These are phyloP conservation scores for Macrosoma leucophasiata DNA, from an alignment of 2,888 invertebrate genomes.

Conservation along the genomic window DNA sequence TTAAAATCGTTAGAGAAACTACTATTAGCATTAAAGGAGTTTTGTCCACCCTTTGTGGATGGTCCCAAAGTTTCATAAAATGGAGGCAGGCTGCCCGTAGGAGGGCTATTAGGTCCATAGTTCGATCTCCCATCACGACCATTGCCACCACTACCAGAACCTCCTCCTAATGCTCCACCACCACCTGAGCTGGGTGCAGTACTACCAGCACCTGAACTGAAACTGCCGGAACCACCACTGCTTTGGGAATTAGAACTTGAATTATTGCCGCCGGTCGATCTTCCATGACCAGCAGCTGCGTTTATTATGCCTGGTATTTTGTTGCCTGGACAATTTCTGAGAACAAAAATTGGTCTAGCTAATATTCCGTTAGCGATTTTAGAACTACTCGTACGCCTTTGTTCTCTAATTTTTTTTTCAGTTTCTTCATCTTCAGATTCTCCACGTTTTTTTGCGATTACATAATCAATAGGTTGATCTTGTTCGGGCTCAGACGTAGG, in stretches of 20 bases:
- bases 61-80: slow-evolving; percentile 87
- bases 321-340: slow-evolving; percentile 71
- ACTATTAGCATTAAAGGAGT: slow-evolving; percentile 81
- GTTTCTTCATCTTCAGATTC: slow-evolving; percentile 81
- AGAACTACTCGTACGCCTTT: slow-evolving; percentile 80
- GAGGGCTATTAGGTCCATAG: slow-evolving; percentile 91
- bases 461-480: slow-evolving; percentile 93
- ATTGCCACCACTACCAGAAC: slow-evolving; percentile 85
- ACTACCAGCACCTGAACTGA: slow-evolving; percentile 73
- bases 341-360: slow-evolving; percentile 69
- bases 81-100: slow-evolving; percentile 90
- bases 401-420: slow-evolving; percentile 81
- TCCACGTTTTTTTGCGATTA: slow-evolving; percentile 86
- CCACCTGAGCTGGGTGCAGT: slow-evolving; percentile 77
- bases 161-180: slow-evolving; percentile 78
- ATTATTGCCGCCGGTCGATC: slow-evolving; percentile 77
- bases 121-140: slow-evolving; percentile 89
- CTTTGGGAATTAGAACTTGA: slow-evolving; percentile 72
- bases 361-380: slow-evolving; percentile 77
- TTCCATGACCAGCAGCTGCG: slow-evolving; percentile 88
- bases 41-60: slow-evolving; percentile 83
- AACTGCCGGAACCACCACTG: slow-evolving; percentile 65
- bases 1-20: slow-evolving; percentile 81
- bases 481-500: slow-evolving; percentile 80
- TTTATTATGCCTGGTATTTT: slow-evolving; percentile 80